Conservation (phyloP, 2,113 vertebrate species). For the Glareola pratincola region DNA sequence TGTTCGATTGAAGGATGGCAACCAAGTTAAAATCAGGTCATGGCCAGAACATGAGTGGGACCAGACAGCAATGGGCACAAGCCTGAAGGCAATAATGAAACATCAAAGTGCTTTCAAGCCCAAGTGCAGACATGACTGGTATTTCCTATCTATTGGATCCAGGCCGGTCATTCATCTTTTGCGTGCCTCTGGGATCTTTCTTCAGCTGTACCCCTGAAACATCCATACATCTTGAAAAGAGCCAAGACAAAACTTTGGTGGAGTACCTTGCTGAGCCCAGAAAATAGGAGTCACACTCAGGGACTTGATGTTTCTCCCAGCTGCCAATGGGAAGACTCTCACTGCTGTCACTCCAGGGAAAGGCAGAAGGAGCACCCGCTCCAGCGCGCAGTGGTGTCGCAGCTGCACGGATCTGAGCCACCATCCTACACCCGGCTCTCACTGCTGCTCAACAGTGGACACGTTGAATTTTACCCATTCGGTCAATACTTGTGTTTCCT, state of each 20-base stretch:
- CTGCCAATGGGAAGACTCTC: not conserved
- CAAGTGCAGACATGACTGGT: not conserved
- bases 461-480: not conserved
- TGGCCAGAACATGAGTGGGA: not conserved
- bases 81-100: not conserved
- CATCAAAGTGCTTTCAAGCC: not conserved
- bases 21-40: not conserved
- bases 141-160: not conserved
- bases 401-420: not conserved
- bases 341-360: not conserved
- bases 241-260: not conserved
- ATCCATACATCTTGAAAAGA: not conserved
- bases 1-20: not conserved
- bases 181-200: not conserved
- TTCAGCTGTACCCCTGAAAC: not conserved
- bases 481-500: not conserved
- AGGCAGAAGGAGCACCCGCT: rapidly evolving
- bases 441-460: rapidly evolving
- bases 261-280: not conserved
- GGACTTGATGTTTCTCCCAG: not conserved
- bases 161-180: not conserved
- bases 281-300: not conserved
- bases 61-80: not conserved
- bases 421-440: not conserved
- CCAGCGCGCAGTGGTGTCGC: not conserved